These are phyloP conservation scores for Spisula subtruncata DNA, from an alignment of 2,888 invertebrate species.

Conservation along the genomic window DNA sequence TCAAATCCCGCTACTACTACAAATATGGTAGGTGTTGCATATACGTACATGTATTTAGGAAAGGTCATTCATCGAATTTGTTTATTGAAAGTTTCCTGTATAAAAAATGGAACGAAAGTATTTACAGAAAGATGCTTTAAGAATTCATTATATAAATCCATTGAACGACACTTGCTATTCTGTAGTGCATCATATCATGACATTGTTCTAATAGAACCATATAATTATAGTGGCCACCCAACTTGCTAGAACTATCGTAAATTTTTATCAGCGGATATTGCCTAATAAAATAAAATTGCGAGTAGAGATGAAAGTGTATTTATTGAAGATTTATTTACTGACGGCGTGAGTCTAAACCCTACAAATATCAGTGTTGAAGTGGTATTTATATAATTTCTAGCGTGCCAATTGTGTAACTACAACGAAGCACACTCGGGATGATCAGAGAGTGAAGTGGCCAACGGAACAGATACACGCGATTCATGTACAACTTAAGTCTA, in stretches of 20 bases:
- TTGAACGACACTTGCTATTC: background rate
- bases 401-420: constrained; percentile 26
- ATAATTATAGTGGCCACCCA: constrained; percentile 11
- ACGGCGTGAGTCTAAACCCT: constrained; percentile 7
- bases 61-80: background rate
- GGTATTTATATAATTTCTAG: constrained; percentile 57
- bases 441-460: constrained; percentile 23
- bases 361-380: constrained; percentile 19
- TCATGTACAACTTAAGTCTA: background rate
- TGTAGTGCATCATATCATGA: background rate
- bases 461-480: constrained; percentile 37
- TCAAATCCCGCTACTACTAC: no score
- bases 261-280: background rate
- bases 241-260: background rate
- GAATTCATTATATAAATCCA: background rate
- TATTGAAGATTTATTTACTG: constrained; percentile 47
- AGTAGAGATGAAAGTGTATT: constrained; percentile 24
- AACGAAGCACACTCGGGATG: constrained; percentile 1
- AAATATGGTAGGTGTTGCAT: background rate
- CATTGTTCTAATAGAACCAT: background rate
- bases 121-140: background rate
- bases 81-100: background rate
- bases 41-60: no score
- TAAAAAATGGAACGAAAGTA: background rate
- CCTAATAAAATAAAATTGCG: background rate